Evolutionary conservation across 2,113 vertebrate genomes (phyloP).

Genomic region (Gallinago media): DNA sequence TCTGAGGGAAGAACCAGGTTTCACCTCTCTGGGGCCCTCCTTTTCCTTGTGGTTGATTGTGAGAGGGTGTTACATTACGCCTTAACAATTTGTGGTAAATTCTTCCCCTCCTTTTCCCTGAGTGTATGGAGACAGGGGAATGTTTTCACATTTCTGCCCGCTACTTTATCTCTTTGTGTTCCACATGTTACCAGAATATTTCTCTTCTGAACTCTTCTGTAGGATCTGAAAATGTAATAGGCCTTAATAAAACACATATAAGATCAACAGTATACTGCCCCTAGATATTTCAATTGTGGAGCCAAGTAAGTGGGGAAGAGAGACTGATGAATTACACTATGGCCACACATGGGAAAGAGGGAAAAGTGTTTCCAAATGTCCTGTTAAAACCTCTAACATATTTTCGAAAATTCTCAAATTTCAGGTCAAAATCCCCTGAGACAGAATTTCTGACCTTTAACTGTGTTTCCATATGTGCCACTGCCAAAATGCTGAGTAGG

Average conservation of each 20-base stretch:
- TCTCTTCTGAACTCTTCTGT: not conserved
- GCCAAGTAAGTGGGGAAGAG: not conserved
- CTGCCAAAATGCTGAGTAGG: slow-evolving; percentile 4
- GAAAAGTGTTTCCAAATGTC: slow-evolving; percentile 53
- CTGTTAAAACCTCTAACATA: not conserved
- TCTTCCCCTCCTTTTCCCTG: not conserved
- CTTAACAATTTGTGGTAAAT: slow-evolving; percentile 2
- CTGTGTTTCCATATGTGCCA: not conserved
- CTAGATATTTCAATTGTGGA: not conserved
- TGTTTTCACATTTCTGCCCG: not conserved
- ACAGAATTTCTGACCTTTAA: slow-evolving; percentile 12
- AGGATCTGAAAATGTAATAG: not conserved
- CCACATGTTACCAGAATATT: not conserved
- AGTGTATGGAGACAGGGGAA: not conserved
- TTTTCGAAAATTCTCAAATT: slow-evolving; percentile 8
- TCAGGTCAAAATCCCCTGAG: slow-evolving; percentile 21
- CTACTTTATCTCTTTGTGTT: not conserved
- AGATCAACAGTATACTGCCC: not conserved
- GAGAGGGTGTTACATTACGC: not conserved
- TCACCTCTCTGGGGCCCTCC: not conserved
- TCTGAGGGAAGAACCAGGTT: not conserved
- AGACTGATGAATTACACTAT: not conserved
- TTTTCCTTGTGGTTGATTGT: not conserved
- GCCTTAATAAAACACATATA: slow-evolving; percentile 7
- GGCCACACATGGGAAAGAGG: not conserved